A percentile compares a stretch with the other conserved stretches of the same genome.
Conservation (phyloP, 2,888 invertebrate genomes). For the Azorinus chamasolen region DNA sequence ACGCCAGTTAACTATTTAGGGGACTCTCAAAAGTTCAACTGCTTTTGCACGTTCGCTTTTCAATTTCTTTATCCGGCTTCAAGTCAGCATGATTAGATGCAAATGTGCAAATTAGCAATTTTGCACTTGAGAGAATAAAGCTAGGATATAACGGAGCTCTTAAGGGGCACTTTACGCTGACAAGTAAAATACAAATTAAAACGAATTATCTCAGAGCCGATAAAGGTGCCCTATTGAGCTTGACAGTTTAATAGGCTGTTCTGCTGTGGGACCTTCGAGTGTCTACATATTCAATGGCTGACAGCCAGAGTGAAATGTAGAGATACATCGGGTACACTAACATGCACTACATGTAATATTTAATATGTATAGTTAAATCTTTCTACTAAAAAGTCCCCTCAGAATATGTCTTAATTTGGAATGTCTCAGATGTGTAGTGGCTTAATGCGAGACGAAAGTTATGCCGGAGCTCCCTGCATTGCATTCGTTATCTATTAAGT, state of each 20-base stretch:
- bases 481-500: too few relatives aligned
- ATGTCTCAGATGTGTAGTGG: too few relatives aligned
- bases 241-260: conserved; percentile 15
- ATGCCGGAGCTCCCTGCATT: too few relatives aligned
- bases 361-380: too few relatives aligned
- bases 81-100: not conserved
- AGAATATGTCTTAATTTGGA: too few relatives aligned
- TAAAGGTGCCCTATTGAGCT: conserved; percentile 9
- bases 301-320: too few relatives aligned
- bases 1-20: too few relatives aligned
- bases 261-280: not conserved
- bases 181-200: conserved; percentile 34
- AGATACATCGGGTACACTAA: too few relatives aligned
- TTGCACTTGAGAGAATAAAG: conserved; percentile 22
- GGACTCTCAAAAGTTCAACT: too few relatives aligned
- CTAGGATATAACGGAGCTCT: not conserved
- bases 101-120: conserved; percentile 28
- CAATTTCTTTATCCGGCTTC: conserved; percentile 2
- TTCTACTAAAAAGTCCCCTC: too few relatives aligned
- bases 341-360: too few relatives aligned
- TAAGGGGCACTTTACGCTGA: conserved; percentile 31
- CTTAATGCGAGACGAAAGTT: too few relatives aligned
- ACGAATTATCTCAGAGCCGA: conserved; percentile 1
- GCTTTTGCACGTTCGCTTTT: not conserved
- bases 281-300: not conserved